These are phyloP conservation scores for Phragmatobia fuliginosa DNA, from an alignment of 2,888 invertebrate species.

Conservation along the genomic window DNA sequence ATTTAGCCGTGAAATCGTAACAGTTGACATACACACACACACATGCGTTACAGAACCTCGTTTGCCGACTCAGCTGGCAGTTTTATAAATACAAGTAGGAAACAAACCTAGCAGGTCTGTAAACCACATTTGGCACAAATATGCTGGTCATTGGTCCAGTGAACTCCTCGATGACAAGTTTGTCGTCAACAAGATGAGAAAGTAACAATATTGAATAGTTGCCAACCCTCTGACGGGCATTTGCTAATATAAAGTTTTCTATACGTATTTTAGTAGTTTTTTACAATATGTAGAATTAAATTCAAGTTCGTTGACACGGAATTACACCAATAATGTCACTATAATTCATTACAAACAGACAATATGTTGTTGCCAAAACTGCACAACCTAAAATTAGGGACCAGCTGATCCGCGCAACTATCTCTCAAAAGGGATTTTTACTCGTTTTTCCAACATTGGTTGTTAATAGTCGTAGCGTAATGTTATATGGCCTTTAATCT, in stretches of 20 bases:
- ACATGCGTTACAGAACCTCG: no score
- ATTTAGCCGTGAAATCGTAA: no score
- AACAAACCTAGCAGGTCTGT: background rate
- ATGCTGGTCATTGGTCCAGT: slow-evolving; percentile 13
- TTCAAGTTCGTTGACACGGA: background rate
- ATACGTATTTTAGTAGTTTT: background rate
- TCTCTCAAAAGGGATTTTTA: no score
- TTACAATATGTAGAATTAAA: background rate
- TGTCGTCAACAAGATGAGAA: background rate
- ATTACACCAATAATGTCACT: background rate
- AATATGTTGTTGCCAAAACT: background rate
- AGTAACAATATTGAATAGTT: slow-evolving; percentile 8
- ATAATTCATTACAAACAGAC: background rate
- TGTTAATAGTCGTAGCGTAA: no score
- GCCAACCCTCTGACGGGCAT: background rate
- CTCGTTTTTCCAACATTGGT: no score
- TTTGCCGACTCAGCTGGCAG: no score
- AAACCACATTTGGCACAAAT: slow-evolving; percentile 15
- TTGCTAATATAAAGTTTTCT: background rate
- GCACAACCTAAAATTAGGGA: background rate
- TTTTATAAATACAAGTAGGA: background rate
- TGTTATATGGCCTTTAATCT: no score
- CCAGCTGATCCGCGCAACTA: no score
- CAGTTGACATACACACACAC: no score
- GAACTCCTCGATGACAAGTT: slow-evolving; percentile 1